Evolutionary conservation across 1,140 invertebrate genomes (phyloP), one percentile per base, ranked within the genome.

Genomic region (Mamestra configurata): DNA sequence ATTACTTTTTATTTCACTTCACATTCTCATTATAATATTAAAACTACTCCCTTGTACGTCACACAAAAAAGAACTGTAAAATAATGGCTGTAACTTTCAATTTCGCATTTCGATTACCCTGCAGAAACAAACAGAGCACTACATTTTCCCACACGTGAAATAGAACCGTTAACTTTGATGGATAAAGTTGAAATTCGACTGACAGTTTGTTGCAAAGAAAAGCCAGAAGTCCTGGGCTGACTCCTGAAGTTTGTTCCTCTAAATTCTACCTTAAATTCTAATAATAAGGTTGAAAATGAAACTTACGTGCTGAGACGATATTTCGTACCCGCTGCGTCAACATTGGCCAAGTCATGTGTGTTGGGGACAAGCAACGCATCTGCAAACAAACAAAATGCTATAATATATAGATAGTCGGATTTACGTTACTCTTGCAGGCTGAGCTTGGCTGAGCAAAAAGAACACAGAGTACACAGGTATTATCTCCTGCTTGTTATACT

Each of bases 331-430:
- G 77, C 55, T 77, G 82, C 77, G 81, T 82, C 76, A 80, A 83
- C 82, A 82, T 83, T 80, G 68, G 84, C 82, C 77, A 80, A 84
- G 82, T 82, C 78, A 73, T 77, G 84, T 82, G 77, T 84, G 86
- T 53, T 79, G 49, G 59, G 27, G 76, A 86, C 87, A 82, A 84
- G 82, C 43, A 86, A 80, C 77, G 85, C 85, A 86, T 89, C 90
- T 91, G 90, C 53, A 86, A 84, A 89, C 88, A 90, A 90, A 89
- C 80, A 89, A 84, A 84, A 66, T 77, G 27, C 73, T 68, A 24
- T 77, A 68, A 49, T 49, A 77, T 40, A 68, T 68, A 68, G 37
- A 66, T 37, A 77, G 46, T 53, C 3, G 20, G 61, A 66, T 68
- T 77, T 35, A 66, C 24, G 20, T 46, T 53, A 68, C 13, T 10